Evolutionary conservation across 2,888 invertebrate genomes (phyloP).

Genomic region (Platycnemis pennipes): DNA sequence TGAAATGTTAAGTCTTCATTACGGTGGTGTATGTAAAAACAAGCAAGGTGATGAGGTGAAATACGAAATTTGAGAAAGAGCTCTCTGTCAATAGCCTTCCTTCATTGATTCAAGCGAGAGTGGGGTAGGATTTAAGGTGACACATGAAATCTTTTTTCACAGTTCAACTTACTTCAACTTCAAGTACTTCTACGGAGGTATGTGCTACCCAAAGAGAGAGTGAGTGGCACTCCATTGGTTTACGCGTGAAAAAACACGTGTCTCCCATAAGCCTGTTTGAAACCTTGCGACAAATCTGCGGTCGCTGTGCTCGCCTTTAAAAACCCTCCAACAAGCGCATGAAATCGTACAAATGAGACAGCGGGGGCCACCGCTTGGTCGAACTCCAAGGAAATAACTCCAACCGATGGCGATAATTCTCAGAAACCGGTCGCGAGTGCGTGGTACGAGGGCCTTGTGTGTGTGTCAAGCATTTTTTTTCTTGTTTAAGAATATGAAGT

Average conservation of each 20-base stretch:
- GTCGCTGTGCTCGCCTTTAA: background rate
- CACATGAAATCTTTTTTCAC: too few species aligned
- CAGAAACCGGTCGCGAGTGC: background rate
- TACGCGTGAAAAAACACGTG: background rate
- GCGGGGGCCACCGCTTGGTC: background rate
- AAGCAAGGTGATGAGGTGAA: too few species aligned
- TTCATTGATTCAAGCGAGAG: too few species aligned
- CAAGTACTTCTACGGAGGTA: too few species aligned
- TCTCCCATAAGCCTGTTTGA: background rate
- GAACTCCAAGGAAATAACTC: background rate
- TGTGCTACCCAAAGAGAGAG: too few species aligned
- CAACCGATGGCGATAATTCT: background rate
- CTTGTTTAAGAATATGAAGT: background rate
- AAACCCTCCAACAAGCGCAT: background rate
- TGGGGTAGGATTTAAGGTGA: too few species aligned
- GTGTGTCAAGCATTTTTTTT: background rate
- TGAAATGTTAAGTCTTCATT: too few species aligned
- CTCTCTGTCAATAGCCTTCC: too few species aligned
- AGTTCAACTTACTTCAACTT: too few species aligned
- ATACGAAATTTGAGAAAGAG: too few species aligned
- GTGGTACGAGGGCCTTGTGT: background rate
- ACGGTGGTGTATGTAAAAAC: too few species aligned
- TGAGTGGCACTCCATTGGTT: background rate
- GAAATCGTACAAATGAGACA: conserved; percentile 10
- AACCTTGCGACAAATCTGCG: background rate